phyloP scores from a whole-genome alignment of 1,140 invertebrate species.

The Philopotamus ludificatus region DNA sequence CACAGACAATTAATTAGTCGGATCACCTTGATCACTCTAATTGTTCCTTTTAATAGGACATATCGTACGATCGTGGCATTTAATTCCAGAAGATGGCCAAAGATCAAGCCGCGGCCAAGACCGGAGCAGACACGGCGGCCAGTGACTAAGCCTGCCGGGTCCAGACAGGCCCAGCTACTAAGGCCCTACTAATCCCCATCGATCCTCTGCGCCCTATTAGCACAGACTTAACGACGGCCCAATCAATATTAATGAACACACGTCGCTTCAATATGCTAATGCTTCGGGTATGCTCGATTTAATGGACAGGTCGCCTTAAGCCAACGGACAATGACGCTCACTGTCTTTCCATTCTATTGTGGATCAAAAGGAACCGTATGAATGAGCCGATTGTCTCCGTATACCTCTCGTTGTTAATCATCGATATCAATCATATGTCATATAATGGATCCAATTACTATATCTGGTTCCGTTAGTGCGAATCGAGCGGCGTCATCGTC shows the following conservation, averaged over 20 bases:
- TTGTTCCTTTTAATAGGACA: background rate
- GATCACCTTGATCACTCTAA: background rate
- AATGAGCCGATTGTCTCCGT: too few species aligned
- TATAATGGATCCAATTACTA: too few species aligned
- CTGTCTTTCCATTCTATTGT: too few species aligned
- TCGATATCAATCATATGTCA: too few species aligned
- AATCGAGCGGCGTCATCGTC: too few species aligned
- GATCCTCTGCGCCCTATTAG: constrained; percentile 36
- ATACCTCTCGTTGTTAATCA: too few species aligned
- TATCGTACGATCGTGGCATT: background rate
- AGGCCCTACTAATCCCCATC: constrained; percentile 32
- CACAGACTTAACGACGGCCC: constrained; percentile 24
- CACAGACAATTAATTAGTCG: background rate
- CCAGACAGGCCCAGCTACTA: constrained; percentile 26
- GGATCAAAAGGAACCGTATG: too few species aligned
- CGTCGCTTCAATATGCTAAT: constrained; percentile 18
- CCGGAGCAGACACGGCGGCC: constrained; percentile 4
- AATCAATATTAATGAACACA: constrained; percentile 36
- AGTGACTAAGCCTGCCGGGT: constrained; percentile 8
- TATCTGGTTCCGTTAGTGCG: too few species aligned
- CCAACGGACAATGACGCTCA: too few species aligned
- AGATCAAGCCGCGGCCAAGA: background rate
- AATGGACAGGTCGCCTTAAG: too few species aligned
- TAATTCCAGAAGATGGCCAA: background rate
- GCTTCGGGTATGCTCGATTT: too few species aligned